Evolutionary conservation across 1,140 invertebrate species (phyloP).

Genomic region (Thaumetopoea pityocampa): DNA sequence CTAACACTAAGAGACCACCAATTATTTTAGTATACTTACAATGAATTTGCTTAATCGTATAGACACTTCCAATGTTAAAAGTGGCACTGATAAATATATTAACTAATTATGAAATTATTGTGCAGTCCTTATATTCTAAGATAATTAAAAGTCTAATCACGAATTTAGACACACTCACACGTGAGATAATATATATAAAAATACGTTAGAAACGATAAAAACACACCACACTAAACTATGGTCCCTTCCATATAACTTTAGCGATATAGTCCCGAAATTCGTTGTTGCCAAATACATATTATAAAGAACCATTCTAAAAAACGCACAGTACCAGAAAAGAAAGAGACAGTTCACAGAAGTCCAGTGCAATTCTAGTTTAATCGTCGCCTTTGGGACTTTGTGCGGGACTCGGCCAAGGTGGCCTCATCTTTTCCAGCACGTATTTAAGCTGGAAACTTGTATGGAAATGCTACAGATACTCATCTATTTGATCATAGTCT

Average conservation of each 20-base stretch:
- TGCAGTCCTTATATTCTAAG: conserved; percentile 50
- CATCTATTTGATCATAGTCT: conserved; percentile 75
- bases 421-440: conserved; percentile 65
- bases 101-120: conserved; percentile 48
- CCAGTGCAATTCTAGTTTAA: conserved; percentile 26
- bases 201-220: conserved; percentile 30
- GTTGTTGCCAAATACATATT: conserved; percentile 35
- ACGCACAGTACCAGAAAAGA: conserved; percentile 35
- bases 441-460: conserved; percentile 70
- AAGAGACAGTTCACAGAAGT: conserved; percentile 24
- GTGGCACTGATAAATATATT: conserved; percentile 56
- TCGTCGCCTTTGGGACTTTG: conserved; percentile 48
- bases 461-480: conserved; percentile 74
- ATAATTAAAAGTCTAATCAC: conserved; percentile 33
- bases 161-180: conserved; percentile 41
- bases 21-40: too few species aligned
- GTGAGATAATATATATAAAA: conserved; percentile 31
- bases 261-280: conserved; percentile 37
- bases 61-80: conserved; percentile 37
- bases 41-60: conserved; percentile 46
- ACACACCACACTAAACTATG: conserved; percentile 51
- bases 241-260: conserved; percentile 46
- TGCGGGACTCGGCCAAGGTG: conserved; percentile 54
- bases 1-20: too few species aligned
- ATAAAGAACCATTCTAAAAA: conserved; percentile 12